Base-by-base conservation (phyloP, 1,140 invertebrate species). In the Phymastichus coffea region DNA sequence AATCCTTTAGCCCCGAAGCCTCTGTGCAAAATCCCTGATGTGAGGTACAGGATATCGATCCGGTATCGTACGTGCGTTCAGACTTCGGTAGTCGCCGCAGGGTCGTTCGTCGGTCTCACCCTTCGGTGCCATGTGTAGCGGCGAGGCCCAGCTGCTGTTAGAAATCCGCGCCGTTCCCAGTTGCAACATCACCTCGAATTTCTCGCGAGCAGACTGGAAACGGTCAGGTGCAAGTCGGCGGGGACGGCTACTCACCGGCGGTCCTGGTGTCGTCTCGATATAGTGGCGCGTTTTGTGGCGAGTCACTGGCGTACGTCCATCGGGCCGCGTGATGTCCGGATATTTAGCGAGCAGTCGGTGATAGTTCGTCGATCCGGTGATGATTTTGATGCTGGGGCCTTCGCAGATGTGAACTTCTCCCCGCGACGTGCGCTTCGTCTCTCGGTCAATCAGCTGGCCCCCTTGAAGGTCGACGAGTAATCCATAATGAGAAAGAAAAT, bases 401-500 rank as follows among this genome's bases (percentile, higher is more conserved):
- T 25, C 6, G 3, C 2, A 2, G 3, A n/a, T 17, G 25, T 2
- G 12, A 1, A 14, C 38, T 25, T 25, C 4, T 10, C 43, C 43
- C 4, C 20, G 44, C 2, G 44, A 28, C 2, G 25, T 10, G 4
- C 17, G 8, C 3, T 9, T 8, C 0, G 46, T 19, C 9, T 28
- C 2, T 1, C 46, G n/a, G 26, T 65, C 56, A 17, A 55, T 48
- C 6, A 65, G 33, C 14, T 33, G 23, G 3, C 19, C 12, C 14
- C 20, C 26, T 25, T 49, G 53, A 3, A 63, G n/a, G 51, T 63
- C 61, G 2, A 66, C 28, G 1, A 66, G 23, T 17, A 66, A 30
- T 2, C 43, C 55, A 46, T 41, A 57, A 33, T 63, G 61, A 2
- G 22, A 1, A 2, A 63, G 49, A 46, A 65, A 63, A 41, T 65